phyloP scores from a whole-genome alignment of 2,113 vertebrate species.

The Cyanistes caeruleus region DNA sequence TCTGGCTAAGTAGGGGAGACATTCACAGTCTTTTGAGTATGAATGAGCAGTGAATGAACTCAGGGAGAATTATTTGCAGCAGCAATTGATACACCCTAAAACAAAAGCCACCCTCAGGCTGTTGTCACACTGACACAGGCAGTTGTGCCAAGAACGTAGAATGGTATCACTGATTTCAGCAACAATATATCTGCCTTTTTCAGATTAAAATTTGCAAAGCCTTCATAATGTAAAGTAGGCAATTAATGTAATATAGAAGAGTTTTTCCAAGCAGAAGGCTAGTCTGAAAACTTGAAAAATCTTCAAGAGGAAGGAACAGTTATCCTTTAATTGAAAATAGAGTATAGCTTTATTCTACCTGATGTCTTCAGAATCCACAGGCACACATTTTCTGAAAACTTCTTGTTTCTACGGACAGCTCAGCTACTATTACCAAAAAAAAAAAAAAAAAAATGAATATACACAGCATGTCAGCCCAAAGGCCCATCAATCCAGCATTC shows the following conservation, averaged over 20 bases:
- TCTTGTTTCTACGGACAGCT: background rate
- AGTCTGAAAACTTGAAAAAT: background rate
- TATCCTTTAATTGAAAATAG: background rate
- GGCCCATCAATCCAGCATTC: background rate
- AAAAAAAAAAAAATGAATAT: background rate
- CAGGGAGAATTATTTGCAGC: background rate
- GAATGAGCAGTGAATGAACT: background rate
- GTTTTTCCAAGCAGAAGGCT: background rate
- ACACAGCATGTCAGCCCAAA: background rate
- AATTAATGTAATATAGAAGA: background rate
- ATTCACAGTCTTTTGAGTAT: background rate
- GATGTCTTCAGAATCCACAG: background rate
- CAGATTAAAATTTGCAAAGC: background rate
- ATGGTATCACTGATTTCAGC: background rate
- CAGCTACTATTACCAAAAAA: background rate
- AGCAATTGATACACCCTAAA: background rate
- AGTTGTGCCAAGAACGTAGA: background rate
- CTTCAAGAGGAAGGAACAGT: background rate
- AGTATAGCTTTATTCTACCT: background rate
- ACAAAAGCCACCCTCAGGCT: background rate
- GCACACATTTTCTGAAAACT: background rate
- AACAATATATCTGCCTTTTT: background rate
- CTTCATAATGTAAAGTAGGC: fast-evolving
- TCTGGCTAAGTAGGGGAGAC: background rate
- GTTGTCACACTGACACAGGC: background rate